Base-by-base conservation (phyloP, 2,797 vertebrate species). In the Stomatorhinus walkeri region DNA sequence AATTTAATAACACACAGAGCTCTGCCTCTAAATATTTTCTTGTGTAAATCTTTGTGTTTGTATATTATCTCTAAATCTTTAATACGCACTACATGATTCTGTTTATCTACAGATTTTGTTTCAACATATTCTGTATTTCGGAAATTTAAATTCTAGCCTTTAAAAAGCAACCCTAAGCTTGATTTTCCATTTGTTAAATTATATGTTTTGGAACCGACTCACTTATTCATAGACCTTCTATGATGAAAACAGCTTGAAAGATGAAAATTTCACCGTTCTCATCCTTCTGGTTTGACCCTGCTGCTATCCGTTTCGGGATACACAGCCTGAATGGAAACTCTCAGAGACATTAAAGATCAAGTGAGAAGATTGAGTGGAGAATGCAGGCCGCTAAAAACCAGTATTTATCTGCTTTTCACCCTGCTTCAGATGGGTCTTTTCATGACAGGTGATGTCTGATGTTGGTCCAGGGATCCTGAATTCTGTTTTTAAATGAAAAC, bases 381-480 rank as follows among this genome's bases (percentile, higher is more conserved):
- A 28, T 88, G 68, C 48, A 56, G 19, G 19, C 87, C 22, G 68
- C 72, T 54, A 81, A 88, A 79, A 81, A 88, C 68, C 19, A 19
- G 49, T 88, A 68, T 88, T 88, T 88, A 81, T 88, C 68, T 88
- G 48, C 49, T 52, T 88, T 88, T 81, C 49, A 56, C 68, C 72
- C 49, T 6, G 87, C 24, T 79, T 72, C 52, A 32, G 91, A 92
- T 93, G 91, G 92, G 89, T 85, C 59, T 9, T 85, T 19, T 88
- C 89, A 64, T 90, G 59, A 89, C 90, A 92, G 91, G 90, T 91
- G 48, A 52, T 56, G 85, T 86, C 90, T 88, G 91, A 93, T 92
- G 85, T 88, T 89, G 88, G 89, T 89, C 91, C 85, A 51, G 89
- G 90, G 93, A 91, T 91, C 88, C 89, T 40, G 43, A 43, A 61